Percentiles rank a stretch among this genome's conserved stretches.
Evolutionary conservation across 2,113 vertebrate genomes (phyloP).

Genomic region (Pachycephala philippinensis): DNA sequence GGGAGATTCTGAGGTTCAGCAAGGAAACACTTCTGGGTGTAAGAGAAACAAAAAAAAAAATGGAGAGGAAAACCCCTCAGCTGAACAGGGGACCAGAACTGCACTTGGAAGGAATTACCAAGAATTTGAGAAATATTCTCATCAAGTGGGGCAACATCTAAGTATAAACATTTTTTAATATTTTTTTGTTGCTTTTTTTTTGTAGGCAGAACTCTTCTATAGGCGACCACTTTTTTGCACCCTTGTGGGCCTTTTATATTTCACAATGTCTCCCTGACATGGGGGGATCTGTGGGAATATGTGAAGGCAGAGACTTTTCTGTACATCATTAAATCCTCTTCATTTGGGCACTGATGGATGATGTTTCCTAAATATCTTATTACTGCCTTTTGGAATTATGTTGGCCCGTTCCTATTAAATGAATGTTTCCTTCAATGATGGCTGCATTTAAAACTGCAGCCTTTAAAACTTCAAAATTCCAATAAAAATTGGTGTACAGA

Average conservation of each 20-base stretch:
- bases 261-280: rapidly evolving
- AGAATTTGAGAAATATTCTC: background rate
- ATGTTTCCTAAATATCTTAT: background rate
- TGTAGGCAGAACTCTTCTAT: background rate
- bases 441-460: background rate
- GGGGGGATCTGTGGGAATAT: background rate
- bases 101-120: background rate
- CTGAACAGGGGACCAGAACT: background rate
- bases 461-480: background rate
- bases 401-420: background rate
- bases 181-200: background rate
- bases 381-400: background rate
- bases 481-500: background rate
- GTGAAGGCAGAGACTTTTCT: background rate
- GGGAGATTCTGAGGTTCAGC: background rate
- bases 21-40: background rate
- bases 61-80: background rate
- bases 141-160: background rate
- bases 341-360: background rate
- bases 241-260: background rate
- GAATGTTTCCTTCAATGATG: background rate
- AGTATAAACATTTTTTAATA: background rate
- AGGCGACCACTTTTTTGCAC: background rate
- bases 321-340: background rate
- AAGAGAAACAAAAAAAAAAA: background rate